These are phyloP conservation scores for Rhinoderma darwinii DNA, from an alignment of 2,113 vertebrate species.

Conservation along the genomic window DNA sequence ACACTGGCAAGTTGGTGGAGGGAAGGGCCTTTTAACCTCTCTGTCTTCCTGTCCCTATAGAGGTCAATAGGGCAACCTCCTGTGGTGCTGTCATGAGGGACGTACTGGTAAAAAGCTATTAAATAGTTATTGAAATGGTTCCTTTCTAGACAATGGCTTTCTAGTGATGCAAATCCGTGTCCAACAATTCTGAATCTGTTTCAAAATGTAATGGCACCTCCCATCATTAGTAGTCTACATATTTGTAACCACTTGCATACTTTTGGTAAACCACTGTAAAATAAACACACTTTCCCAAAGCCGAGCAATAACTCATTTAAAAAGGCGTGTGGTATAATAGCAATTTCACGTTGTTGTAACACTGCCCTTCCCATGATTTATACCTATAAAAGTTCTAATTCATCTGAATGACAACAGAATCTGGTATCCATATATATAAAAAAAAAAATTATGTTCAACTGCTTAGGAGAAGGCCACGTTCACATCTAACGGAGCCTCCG, in stretches of 20 bases:
- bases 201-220: conserved; percentile 74
- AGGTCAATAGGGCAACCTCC: no score
- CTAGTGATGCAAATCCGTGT: conserved; percentile 63
- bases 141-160: conserved; percentile 11
- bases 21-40: no score
- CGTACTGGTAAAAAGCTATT: neutral
- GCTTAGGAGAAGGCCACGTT: no score
- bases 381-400: conserved; percentile 51
- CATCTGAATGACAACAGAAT: neutral
- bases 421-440: neutral
- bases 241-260: conserved; percentile 78
- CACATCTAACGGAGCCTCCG: no score
- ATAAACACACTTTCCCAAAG: conserved; percentile 82
- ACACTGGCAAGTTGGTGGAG: no score
- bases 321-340: conserved; percentile 70
- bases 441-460: neutral
- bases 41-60: no score
- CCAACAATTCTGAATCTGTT: conserved; percentile 75
- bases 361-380: conserved; percentile 68
- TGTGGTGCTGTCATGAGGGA: no score
- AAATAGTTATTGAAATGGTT: neutral
- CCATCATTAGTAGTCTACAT: conserved; percentile 76
- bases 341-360: conserved; percentile 67
- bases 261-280: conserved; percentile 86
- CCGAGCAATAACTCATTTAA: conserved; percentile 76